Base-by-base conservation (phyloP, 2,113 vertebrate genomes). In the Onychostruthus taczanowskii region DNA sequence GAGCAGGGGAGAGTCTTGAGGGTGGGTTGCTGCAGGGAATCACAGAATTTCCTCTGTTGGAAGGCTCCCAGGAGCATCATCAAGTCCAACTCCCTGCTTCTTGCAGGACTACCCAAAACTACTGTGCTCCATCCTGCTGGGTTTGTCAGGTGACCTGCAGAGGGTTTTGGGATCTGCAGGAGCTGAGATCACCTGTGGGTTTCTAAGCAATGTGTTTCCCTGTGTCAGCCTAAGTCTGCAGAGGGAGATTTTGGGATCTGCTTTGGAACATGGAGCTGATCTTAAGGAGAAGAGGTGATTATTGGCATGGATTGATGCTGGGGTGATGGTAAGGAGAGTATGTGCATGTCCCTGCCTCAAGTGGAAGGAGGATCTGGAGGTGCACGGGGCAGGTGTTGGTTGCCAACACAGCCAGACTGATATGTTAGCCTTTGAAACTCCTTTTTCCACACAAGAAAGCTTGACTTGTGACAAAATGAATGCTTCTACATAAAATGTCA, bases 1-100 rank as follows among this genome's bases (percentile, higher is more conserved):
- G 35, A 56, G n/a, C 0, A 0, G 68, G 23, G 17, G n/a, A 75
- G 46, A n/a, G 35, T 30, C 67, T 70, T 0, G 0, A 43, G 53
- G 46, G 14, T 61, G 44, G 35, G 22, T 20, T 73, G 78, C 35
- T 67, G 15, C 22, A 20, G 12, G 12, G 41, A 49, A 69, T 49
- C 22, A 11, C 14, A 17, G 41, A 47, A 47, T 55, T 83, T 7
- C 55, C 73, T 35, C 15, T 50, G 33, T 6, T 79, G 27, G 39
- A 27, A 35, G 35, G 44, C 35, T 66, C 61, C 55, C n/a, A 26
- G 17, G 22, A 39, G 39, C 24, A 73, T 50, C 11, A 43, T 10
- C 11, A 18, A 28, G 19, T 20, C 28, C 46, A 39, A 6, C 13
- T 61, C 33, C 28, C 53, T 68, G 39, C 39, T 61, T 37, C 53